Percentiles rank a stretch among this genome's conserved stretches.
Evolutionary conservation across 2,113 vertebrate genomes (phyloP).

Genomic region (Brienomyrus longianalis): DNA sequence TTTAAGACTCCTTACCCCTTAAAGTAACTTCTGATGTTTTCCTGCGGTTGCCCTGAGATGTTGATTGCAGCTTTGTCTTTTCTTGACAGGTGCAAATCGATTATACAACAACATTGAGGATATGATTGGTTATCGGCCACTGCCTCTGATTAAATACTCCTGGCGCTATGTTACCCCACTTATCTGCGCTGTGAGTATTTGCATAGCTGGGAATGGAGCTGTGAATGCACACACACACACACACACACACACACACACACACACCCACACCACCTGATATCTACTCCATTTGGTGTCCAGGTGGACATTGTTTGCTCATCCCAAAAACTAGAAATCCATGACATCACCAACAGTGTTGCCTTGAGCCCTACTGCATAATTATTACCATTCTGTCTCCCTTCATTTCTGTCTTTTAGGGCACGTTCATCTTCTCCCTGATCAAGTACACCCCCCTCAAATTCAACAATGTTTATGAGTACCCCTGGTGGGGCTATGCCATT

Average conservation of each 20-base stretch:
- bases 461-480: constrained; percentile 61
- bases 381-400: background rate
- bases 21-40: background rate
- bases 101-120: constrained; percentile 86
- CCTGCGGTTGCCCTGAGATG: background rate
- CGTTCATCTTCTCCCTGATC: constrained; percentile 62
- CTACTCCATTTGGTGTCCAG: background rate
- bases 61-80: constrained; percentile 12
- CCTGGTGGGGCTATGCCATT: constrained; percentile 65
- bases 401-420: constrained; percentile 46
- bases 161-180: constrained; percentile 81
- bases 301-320: background rate
- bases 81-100: constrained; percentile 67
- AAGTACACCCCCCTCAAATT: constrained; percentile 67
- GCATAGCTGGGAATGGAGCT: background rate
- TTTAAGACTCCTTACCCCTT: background rate
- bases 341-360: background rate
- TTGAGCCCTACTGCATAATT: background rate
- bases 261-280: background rate
- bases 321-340: background rate
- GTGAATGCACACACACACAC: background rate
- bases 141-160: constrained; percentile 76
- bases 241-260: background rate
- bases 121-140: constrained; percentile 88
- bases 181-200: constrained; percentile 73